Base-by-base conservation (phyloP, 2,888 invertebrate species). In the Omphaloscelis lunosa region DNA sequence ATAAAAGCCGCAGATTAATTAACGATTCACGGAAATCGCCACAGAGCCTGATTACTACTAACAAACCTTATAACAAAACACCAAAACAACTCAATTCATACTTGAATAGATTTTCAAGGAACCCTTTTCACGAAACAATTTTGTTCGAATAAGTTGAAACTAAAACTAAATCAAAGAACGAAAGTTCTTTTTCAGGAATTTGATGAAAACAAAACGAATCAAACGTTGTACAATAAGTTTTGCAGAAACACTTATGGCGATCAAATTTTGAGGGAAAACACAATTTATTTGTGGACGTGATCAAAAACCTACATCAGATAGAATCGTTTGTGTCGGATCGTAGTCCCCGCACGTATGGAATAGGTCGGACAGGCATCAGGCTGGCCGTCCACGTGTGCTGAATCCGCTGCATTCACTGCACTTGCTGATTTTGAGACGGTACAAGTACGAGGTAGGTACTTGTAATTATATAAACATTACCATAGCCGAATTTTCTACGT, bases 301-400 rank as follows among this genome's bases (percentile, higher is more conserved):
- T 90, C 91, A 90, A 91, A 90, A 91, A 91, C 83, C 83, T 78
- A 85, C 89, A 89, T 89, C 83, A 88, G 87, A 85, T 82, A 77
- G 84, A 80, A 86, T 84, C 84, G 80, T 85, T 83, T 83, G 77
- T 77, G 86, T 81, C 76, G 82, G 86, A 90, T 90, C 85, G 82
- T 77, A 94, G 89, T 92, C 92, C 53, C 87, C 88, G 91, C 94
- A 94, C 94, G 94, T 93, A 90, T 83, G 88, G 89, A 89, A 88
- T 89, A 91, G 92, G 91, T 92, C 90, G 89, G 90, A 87, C 91
- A 91, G 89, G 89, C 92, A 91, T 90, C 91, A 89, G 89, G 82
- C 84, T 74, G 83, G 75, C 88, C 72, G 80, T 68, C 86, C 90
- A 89, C 92, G 92, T 92, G 92, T 89, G 89, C 89, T 88, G 93